Percentiles rank a stretch among this genome's conserved stretches.
These are phyloP conservation scores for Salmo trutta DNA, from an alignment of 2,797 vertebrate species.

Conservation along the genomic window DNA sequence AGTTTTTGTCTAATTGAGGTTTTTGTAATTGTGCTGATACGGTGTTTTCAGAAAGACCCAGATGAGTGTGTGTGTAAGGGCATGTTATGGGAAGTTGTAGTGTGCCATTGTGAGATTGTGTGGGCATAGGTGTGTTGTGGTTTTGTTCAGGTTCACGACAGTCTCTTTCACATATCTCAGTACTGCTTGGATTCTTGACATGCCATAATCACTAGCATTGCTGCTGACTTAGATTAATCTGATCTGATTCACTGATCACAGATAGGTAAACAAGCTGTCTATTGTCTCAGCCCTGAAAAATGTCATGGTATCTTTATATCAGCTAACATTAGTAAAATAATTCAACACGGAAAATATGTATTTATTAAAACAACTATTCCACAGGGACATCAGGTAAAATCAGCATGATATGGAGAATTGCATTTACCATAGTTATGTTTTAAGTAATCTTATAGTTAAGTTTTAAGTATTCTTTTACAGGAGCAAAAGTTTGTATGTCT, in stretches of 20 bases:
- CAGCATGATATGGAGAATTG: neutral
- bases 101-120: conserved; percentile 30
- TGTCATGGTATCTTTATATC: neutral
- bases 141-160: conserved; percentile 47
- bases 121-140: conserved; percentile 48
- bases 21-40: conserved; percentile 58
- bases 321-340: neutral
- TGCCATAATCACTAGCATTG: conserved; percentile 26
- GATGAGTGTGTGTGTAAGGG: conserved; percentile 19
- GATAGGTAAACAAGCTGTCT: neutral
- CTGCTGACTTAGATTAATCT: neutral
- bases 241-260: neutral
- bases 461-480: neutral
- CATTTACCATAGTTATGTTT: neutral
- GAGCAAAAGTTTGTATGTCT: neutral
- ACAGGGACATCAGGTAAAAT: conserved; percentile 6
- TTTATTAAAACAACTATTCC: neutral
- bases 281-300: neutral
- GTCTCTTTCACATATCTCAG: conserved; percentile 47
- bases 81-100: conserved; percentile 32
- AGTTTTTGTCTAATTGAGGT: conserved; percentile 47
- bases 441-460: neutral
- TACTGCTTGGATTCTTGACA: conserved; percentile 52
- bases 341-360: neutral
- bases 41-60: conserved; percentile 50